Conservation (phyloP, 2,797 vertebrate species). For the Sebastiscus tertius region DNA sequence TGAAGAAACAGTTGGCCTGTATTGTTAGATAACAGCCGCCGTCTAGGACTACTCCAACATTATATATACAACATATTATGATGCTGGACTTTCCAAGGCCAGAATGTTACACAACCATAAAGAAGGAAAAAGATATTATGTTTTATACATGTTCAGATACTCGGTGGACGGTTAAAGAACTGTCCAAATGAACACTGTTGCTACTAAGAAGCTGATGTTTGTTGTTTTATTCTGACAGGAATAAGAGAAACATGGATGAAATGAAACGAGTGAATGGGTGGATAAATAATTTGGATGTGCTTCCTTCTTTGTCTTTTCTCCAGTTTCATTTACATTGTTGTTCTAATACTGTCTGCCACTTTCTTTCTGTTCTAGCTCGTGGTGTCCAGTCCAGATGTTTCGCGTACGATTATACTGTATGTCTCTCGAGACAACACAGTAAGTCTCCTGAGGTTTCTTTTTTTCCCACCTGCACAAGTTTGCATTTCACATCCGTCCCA, state of each 20-base stretch:
- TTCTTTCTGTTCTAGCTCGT: neutral
- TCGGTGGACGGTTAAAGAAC: neutral
- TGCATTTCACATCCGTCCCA: neutral
- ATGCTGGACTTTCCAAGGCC: neutral
- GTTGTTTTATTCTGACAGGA: neutral
- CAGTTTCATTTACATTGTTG: neutral
- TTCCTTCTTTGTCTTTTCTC: neutral
- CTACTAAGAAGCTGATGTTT: neutral
- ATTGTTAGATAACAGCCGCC: slow-evolving; percentile 25
- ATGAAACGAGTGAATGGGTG: no score
- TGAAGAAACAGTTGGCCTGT: slow-evolving; percentile 33
- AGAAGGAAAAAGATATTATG: neutral
- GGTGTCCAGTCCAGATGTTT: neutral
- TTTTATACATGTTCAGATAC: neutral
- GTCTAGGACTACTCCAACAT: neutral
- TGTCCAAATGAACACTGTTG: neutral
- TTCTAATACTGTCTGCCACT: neutral
- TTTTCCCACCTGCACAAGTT: neutral
- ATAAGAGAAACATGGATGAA: neutral
- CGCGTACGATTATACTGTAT: neutral
- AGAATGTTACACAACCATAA: slow-evolving; percentile 11
- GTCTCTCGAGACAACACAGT: neutral
- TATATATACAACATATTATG: no score
- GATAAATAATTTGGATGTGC: neutral
- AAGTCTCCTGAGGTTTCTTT: neutral